These are phyloP conservation scores for Xanthorhoe spadicearia DNA, from an alignment of 2,888 invertebrate genomes.

Conservation along the genomic window DNA sequence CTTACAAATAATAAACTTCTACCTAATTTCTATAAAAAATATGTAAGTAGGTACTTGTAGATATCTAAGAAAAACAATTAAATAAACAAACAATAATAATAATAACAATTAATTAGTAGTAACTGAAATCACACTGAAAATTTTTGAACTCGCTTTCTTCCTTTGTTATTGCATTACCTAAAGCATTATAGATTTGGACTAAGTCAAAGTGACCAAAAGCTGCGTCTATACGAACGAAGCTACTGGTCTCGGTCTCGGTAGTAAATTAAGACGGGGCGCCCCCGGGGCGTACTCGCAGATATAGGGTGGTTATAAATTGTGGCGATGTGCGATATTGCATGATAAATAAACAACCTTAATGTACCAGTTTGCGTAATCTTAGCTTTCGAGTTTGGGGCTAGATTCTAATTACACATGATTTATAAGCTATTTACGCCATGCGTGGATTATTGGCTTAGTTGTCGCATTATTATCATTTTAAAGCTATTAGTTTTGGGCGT, in stretches of 20 bases:
- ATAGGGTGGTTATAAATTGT: conserved; percentile 26
- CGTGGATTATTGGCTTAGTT: neutral
- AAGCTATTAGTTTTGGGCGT: too few relatives aligned
- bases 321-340: conserved; percentile 28
- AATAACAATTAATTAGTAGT: too few relatives aligned
- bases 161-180: too few relatives aligned
- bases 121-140: too few relatives aligned
- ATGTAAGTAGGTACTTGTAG: too few relatives aligned
- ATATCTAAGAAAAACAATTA: too few relatives aligned
- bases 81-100: too few relatives aligned
- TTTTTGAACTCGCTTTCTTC: too few relatives aligned
- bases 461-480: too few relatives aligned
- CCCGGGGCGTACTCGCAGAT: conserved; percentile 6
- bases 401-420: conserved; percentile 7
- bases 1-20: too few relatives aligned
- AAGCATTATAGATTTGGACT: neutral
- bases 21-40: too few relatives aligned
- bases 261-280: conserved; percentile 28
- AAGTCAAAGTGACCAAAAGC: neutral
- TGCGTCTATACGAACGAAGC: neutral
- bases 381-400: conserved; percentile 28
- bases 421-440: conserved; percentile 1
- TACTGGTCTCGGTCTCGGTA: neutral
- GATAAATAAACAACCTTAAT: conserved; percentile 31
- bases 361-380: conserved; percentile 15